Conservation (phyloP, 2,113 vertebrate species). For the Crocuta crocuta region DNA sequence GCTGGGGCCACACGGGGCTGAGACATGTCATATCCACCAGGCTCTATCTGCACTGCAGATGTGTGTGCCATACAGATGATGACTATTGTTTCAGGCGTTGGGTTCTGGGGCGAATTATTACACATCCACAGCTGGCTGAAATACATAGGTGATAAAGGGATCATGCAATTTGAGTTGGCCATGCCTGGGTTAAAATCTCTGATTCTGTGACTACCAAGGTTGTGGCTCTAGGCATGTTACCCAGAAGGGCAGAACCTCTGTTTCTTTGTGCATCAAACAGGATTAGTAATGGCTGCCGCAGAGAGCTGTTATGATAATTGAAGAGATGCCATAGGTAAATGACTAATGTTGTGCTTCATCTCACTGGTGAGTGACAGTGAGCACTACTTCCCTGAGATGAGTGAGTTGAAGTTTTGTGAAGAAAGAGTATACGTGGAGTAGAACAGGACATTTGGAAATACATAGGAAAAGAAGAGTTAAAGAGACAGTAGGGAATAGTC, state of each 20-base stretch:
- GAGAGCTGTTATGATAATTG: not conserved
- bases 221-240: not conserved
- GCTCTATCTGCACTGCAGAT: not conserved
- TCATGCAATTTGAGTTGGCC: not conserved
- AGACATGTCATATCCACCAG: not conserved
- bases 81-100: no score
- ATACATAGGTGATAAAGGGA: not conserved
- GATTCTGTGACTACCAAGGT: not conserved
- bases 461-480: not conserved
- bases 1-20: rapidly evolving
- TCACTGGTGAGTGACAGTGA: not conserved
- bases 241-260: not conserved
- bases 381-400: not conserved
- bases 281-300: not conserved
- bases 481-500: not conserved
- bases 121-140: not conserved
- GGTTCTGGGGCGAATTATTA: not conserved
- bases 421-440: not conserved
- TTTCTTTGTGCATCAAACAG: not conserved
- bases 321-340: not conserved
- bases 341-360: not conserved
- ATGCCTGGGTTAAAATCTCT: not conserved
- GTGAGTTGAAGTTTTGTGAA: not conserved
- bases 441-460: not conserved
- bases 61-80: no score